Base-by-base conservation (phyloP, 2,113 vertebrate species). In the Eulemur rufifrons region DNA sequence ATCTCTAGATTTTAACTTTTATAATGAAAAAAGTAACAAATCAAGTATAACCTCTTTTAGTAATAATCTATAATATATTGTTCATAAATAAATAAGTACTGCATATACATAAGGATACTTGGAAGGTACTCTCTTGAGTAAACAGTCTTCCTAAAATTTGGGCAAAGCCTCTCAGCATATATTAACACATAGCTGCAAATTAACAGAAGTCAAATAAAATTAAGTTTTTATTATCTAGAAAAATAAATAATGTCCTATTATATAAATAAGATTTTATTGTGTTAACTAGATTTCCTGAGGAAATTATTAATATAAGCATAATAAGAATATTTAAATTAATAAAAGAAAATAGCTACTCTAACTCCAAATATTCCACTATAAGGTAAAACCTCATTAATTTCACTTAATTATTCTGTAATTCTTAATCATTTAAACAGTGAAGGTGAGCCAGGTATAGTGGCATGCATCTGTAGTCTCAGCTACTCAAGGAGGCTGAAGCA, bases 301-400 rank as follows among this genome's bases (percentile, higher is more conserved):
- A 96, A 93, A 52, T 68, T 63, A 93, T 69, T 80, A 73, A 54
- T 39, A 71, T 64, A 89, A 84, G n/a, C n/a, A 93, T 2, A 95
- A 91, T 3, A 95, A 89, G n/a, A 71, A 78, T 84, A 86, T 25
- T 59, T 66, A 81, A 91, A 61, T 63, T 86, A 89, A 89, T 63
- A 84, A 89, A 92, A 84, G 63, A 45, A 85, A 90, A 82, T 68
- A 88, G 84, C 68, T 83, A 88, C 18, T 81, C 34, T 23, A 39
- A 92, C 59, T 88, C 59, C 59, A 83, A 76, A 50, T 74, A 76
- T 59, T 92, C 59, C 56, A 76, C 32, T 27, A 27, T 15, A 74
- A 15, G 17, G 52, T 56, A 92, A 95, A 95, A 59, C 17, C 39
- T 92, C 66, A 92, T 64, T 47, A 82, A 81, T 87, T 59, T 77